Conservation (phyloP, 2,797 vertebrate genomes). For the Lerista edwardsae region DNA sequence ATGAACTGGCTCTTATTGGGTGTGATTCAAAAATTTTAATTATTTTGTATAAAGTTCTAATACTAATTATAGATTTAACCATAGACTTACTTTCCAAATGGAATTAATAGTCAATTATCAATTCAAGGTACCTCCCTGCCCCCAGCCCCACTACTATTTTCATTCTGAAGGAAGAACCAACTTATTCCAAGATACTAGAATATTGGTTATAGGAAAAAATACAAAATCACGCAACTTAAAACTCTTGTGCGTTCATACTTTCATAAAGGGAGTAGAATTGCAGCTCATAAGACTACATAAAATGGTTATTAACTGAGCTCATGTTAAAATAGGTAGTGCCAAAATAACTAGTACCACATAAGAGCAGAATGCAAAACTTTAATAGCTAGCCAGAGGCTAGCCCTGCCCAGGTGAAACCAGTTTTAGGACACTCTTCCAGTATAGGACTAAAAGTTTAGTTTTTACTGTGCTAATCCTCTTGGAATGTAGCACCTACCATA, state of each 20-base stretch:
- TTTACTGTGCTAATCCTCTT: conserved; percentile 70
- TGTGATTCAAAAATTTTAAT: neutral
- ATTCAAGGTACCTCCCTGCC: neutral
- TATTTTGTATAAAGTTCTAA: neutral
- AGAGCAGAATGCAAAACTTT: neutral
- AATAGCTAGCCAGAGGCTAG: conserved; percentile 5
- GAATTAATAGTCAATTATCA: neutral
- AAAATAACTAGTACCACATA: neutral
- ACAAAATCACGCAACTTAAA: neutral
- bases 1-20: neutral
- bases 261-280: neutral
- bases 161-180: neutral
- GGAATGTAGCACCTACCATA: conserved; percentile 72
- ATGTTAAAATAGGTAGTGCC: neutral
- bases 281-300: neutral
- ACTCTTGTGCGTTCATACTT: neutral
- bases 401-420: conserved; percentile 25
- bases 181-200: neutral
- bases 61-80: neutral
- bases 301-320: too few relatives aligned
- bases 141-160: neutral
- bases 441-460: conserved; percentile 57
- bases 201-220: neutral
- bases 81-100: neutral
- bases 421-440: conserved; percentile 40